Percentiles rank a stretch among this genome's conserved stretches.
Conservation (phyloP, 2,113 vertebrate genomes). For the Arizona elegans region DNA sequence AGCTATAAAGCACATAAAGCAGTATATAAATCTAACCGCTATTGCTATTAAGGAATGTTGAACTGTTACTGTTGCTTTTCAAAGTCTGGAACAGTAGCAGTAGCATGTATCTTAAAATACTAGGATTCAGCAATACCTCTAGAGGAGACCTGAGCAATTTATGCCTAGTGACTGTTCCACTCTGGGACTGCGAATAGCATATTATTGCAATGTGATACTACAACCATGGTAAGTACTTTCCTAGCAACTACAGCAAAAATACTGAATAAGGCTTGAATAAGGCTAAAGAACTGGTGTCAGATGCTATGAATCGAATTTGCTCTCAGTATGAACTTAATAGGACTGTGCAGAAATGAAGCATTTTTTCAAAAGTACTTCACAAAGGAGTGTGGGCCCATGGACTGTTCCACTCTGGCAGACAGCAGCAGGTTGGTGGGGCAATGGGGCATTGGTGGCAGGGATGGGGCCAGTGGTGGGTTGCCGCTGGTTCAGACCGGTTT, state of each 20-base stretch:
- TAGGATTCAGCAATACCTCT: neutral
- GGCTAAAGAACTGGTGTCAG: neutral
- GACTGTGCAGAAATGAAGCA: neutral
- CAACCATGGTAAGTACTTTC: neutral
- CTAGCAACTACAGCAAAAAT: neutral
- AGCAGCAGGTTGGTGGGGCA: neutral
- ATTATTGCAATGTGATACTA: neutral
- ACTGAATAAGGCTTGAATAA: neutral
- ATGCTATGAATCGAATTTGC: neutral
- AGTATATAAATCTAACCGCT: neutral
- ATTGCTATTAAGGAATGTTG: neutral
- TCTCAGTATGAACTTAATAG: neutral
- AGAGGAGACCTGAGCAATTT: neutral
- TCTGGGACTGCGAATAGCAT: neutral
- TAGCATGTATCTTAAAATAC: neutral
- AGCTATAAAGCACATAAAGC: neutral
- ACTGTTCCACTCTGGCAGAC: neutral
- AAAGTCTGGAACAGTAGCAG: neutral
- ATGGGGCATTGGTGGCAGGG: neutral
- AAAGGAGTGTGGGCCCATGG: neutral
- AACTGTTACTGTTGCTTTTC: neutral
- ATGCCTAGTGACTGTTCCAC: neutral
- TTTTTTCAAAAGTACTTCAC: neutral
- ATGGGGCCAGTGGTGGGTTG: neutral
- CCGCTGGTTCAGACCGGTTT: too few relatives aligned